Base-by-base conservation (phyloP, 53 echinoderm and acorn worm species). In the Henricia sp. region DNA sequence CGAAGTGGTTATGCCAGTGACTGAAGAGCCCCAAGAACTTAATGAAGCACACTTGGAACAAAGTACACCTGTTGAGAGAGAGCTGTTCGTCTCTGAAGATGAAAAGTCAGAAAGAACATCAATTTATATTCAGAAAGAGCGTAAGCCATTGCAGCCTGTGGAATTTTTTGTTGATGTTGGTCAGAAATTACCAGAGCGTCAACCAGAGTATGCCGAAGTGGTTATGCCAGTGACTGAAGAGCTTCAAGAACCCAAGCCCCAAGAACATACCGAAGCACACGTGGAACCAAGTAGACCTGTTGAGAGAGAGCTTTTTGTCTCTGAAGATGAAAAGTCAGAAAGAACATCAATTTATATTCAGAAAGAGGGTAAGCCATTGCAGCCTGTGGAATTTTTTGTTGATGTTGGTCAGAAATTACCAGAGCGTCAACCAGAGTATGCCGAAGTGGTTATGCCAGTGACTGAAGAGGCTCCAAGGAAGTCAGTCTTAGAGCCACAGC, bases 311-410 rank as follows among this genome's bases (percentile, higher is more conserved):
- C n/a, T n/a, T n/a, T n/a, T n/a, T n/a, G n/a, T n/a, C n/a, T n/a
- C n/a, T n/a, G 70, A 84, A 32, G 68, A 51, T 26, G 82, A 87
- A 52, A 29, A 17, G 0, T 60, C 68, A 25, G 89, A 88, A 84
- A 73, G 73, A 28, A 85, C 91, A 35, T 70, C 91, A 30, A 71
- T 91, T 50, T 17, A 72, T 25, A 80, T 93, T 50, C 84, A 91
- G 69, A 88, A 84, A 50, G 87, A 95, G 72, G 74, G 76, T 39
- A 52, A 80, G 70, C 95, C 92, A 34, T 46, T 87, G n/a, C 74
- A 72, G 41, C 92, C 95, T 26, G 73, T 95, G 69, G 92, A 95
- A 57, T 84, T 95, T 30, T 76, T 85, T 32, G 83, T 95, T 46
- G 88, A 88, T 50, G 71, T 89, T 35, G 60, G 50, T 44, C 68